Percentiles rank a stretch among this genome's conserved stretches.
Conservation (phyloP, 2,113 vertebrate genomes). For the Mesocricetus auratus region DNA sequence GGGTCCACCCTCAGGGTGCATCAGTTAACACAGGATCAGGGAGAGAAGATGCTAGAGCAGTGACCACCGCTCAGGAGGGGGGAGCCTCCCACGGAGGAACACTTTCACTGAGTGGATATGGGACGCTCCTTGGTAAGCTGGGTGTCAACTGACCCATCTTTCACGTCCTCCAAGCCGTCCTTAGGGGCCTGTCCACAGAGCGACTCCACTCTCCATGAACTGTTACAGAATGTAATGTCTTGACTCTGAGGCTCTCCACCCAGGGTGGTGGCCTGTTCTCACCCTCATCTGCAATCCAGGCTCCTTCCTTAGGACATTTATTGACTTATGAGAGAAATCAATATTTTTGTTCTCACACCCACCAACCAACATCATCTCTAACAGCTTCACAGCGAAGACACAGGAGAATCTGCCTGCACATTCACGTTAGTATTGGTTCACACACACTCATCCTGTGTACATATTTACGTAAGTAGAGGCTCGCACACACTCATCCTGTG, state of each 20-base stretch:
- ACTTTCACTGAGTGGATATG: too few relatives aligned
- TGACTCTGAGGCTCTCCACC: neutral
- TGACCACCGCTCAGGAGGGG: neutral
- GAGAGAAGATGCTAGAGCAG: accelerated
- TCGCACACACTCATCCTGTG: accelerated
- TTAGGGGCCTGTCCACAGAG: too few relatives aligned
- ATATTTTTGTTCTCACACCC: neutral
- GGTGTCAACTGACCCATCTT: neutral
- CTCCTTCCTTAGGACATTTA: neutral
- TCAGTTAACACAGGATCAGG: accelerated
- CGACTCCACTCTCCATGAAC: neutral
- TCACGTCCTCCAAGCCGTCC: neutral
- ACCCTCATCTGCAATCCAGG: neutral
- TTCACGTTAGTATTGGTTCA: neutral
- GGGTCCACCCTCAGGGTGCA: neutral
- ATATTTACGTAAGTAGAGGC: too few relatives aligned
- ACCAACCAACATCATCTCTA: neutral
- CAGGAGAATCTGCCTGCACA: neutral
- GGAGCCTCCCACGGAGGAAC: neutral
- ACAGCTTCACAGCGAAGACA: neutral
- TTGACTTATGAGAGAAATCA: neutral
- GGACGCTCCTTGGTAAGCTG: neutral
- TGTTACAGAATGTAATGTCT: neutral
- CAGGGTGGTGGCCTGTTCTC: neutral
- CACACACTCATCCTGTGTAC: accelerated